Evolutionary conservation across 1,140 invertebrate species (phyloP).

Genomic region (Leptinotarsa lineolata): DNA sequence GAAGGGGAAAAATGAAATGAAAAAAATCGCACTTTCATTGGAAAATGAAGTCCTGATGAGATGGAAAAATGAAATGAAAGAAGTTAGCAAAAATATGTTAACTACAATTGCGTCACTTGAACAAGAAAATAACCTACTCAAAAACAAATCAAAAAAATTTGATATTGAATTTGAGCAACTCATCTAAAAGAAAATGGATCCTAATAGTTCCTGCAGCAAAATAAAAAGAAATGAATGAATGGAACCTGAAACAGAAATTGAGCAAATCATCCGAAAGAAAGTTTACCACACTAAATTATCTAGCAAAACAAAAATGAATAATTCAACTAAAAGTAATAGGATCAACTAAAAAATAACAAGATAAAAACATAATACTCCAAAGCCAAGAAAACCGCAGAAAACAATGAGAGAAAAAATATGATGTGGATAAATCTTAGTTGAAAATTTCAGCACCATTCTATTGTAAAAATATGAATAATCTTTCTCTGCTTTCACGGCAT

Average conservation of each 20-base stretch:
- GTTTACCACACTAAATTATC: neutral
- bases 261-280: neutral
- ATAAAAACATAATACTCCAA: neutral
- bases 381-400: neutral
- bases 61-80: neutral
- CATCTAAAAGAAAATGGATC: no score
- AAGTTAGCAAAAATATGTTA: slow-evolving; percentile 5
- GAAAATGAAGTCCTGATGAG: no score
- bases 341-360: neutral
- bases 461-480: neutral
- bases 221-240: neutral
- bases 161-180: neutral
- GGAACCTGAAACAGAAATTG: neutral
- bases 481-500: neutral
- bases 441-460: no score
- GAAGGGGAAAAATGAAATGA: neutral
- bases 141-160: slow-evolving; percentile 4
- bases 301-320: neutral
- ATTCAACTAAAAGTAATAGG: neutral
- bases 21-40: no score
- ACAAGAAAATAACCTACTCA: neutral
- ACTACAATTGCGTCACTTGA: neutral
- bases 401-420: neutral
- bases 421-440: neutral
- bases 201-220: no score